Base-by-base conservation (phyloP, 92 coral and sea anemone species). In the Ricordea florida region DNA sequence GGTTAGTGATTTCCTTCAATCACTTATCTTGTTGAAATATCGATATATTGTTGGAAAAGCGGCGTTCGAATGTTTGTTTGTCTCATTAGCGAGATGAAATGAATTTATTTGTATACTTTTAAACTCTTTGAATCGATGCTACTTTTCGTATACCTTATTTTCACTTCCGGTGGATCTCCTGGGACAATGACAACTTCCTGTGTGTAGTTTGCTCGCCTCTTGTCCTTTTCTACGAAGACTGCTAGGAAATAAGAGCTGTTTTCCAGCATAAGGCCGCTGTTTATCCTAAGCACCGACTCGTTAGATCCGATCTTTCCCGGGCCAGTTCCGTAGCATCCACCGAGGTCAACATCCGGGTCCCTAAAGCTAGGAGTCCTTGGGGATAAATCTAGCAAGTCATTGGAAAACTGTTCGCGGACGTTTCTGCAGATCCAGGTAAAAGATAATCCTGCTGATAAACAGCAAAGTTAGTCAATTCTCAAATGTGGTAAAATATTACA, bases 311-410 rank as follows among this genome's bases (percentile, higher is more conserved):
- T 25, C 35, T 32, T 69, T 2, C 96, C 96, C n/a, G 80, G 52
- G 3, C 96, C 96, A 17, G 89, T 90, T 2, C 89, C 96, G 47
- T 70, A 90, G 66, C 96, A 90, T 32, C 96, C 96, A 17, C 89
- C 92, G 9, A 61, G 69, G 26, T 75, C 55, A 22, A 22, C 22
- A 69, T 37, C 24, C 6, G 49, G 29, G 10, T 42, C 43, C 7
- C 22, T 35, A 32, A 56, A 42, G 5, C 61, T 17, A 3, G 49
- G 59, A 25, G 47, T 38, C 14, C 60, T 6, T 7, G 66, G 21
- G 10, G 85, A 57, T 10, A 38, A 25, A 10, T 60, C 48, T 17
- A 68, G 67, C 28, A 50, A 27, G 32, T 78, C 51, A 34, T 11
- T 5, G 5, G 85, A 44, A 3, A 25, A 44, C 10, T 64, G 73